Evolutionary conservation across 1,140 invertebrate genomes (phyloP).

Genomic region (Conus betulinus): DNA sequence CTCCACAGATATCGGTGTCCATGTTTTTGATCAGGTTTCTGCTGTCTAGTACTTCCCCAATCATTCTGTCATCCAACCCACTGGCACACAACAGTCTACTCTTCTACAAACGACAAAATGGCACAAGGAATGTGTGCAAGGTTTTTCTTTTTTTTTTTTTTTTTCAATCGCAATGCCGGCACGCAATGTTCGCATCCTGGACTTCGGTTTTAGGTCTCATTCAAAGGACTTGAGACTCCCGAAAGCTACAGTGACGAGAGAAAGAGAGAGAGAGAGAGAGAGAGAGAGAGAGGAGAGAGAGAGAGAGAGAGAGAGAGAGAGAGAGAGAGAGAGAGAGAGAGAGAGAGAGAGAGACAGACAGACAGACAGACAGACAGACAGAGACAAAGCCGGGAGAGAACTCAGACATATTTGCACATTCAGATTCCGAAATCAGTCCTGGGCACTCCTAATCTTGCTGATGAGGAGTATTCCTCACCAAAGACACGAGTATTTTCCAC

Average conservation of each 20-base stretch:
- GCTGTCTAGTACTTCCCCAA: no score
- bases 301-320: constrained; percentile 27
- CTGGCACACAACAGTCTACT: no score
- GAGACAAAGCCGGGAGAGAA: background rate
- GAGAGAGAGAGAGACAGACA: constrained; percentile 22
- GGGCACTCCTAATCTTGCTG: no score
- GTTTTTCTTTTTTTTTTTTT: no score
- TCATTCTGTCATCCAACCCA: no score
- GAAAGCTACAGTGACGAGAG: background rate
- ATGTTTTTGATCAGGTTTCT: no score
- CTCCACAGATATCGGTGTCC: no score
- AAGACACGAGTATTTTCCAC: no score
- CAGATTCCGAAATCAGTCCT: no score
- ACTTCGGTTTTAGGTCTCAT: background rate
- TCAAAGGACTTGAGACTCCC: background rate
- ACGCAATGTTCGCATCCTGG: background rate
- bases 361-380: background rate
- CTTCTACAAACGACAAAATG: background rate
- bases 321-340: constrained; percentile 34
- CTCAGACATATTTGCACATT: no score
- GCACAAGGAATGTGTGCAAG: background rate
- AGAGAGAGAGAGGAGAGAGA: constrained; percentile 30
- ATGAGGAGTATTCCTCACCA: no score
- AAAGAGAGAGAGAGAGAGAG: constrained; percentile 31
- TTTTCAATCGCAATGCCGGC: background rate